Base-by-base conservation (phyloP, 2,797 vertebrate genomes). In the Lophotriccus pileatus region DNA sequence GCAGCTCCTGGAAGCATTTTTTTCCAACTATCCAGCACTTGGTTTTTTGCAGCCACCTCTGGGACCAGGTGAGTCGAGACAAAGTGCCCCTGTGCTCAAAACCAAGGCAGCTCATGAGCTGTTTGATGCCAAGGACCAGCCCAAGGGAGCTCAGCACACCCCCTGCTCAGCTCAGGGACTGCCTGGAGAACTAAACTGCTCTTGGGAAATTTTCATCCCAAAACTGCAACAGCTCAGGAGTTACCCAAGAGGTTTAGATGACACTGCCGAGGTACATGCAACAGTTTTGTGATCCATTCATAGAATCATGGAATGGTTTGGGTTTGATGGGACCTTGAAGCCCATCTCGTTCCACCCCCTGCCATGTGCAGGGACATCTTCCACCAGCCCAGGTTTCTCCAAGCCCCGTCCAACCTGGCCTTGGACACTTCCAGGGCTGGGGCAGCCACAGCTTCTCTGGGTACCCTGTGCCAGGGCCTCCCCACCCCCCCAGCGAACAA, bases 341-440 rank as follows among this genome's bases (percentile, higher is more conserved):
- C 2, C 3, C 27, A 28, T 56, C 32, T 5, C 4, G 1, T 17
- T 1, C 6, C 25, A 39, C 12, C 23, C 32, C 17, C 20, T 58
- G n/a, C 68, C n/a, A 34, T 12, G 34, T 11, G 14, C 41, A 68
- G 53, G 25, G 32, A 28, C 62, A 23, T 12, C 21, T 81, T 4
- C 22, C 55, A 68, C 47, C 6, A 0, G 1, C 4, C 69, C 85
- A 88, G 24, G 21, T 0, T 39, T 53, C 6, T 67, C 60, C 62
- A 15, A 34, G 21, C 28, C 34, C 39, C 0, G 0, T 60, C 47
- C 77, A 47, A 0, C 34, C 34, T 43, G 34, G 22, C 27, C 55
- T n/a, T 0, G 55, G 2, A 2, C 77, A 43, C 37, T 59, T 0
- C 7, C 30, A 47, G 62, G 47, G 53, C 19, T 41, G 74, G 27